Evolutionary conservation across 2,797 vertebrate genomes (phyloP), one percentile per base, ranked within the genome.

Genomic region (Alca torda): DNA sequence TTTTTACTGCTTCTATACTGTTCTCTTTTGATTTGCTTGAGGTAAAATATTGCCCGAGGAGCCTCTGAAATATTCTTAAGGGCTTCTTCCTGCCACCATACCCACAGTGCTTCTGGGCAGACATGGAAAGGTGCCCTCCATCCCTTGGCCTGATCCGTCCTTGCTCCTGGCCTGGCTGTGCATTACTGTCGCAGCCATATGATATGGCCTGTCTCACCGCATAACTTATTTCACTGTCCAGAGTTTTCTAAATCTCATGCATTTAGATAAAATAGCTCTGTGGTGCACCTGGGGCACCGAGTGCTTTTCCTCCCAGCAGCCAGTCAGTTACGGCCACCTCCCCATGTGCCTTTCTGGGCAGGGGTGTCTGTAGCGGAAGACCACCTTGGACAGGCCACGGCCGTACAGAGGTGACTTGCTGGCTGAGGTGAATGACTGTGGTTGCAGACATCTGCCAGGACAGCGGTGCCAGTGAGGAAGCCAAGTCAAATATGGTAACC

Each of bases 41-140:
- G 13, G 33, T 50, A 59, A 76, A 76, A 50, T 54, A 43, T 63
- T 93, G 13, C 33, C 16, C 0, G 1, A 56, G 30, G 21, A 67
- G 1, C 7, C 24, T 78, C 48, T 33, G 17, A 93, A 90, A 70
- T 67, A 51, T 43, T 74, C 20, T 54, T 10, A 0, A 23, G 30
- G 12, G 3, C 6, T 17, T 67, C 4, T 2, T 57, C 4, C 21
- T 11, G 1, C 17, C 13, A 56, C 6, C 3, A 4, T 33, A 72
- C 4, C 8, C 20, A 28, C 9, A 61, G 17, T 26, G 30, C 18
- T 45, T 61, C 41, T 61, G 21, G 12, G 57, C 3, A 54, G 43
- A n/a, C 13, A 31, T 23, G 18, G 8, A 17, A 65, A 87, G 6
- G 4, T 3, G 9, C 8, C 6, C 10, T 60, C 24, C 12, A 15